These are phyloP conservation scores for Acleris holmiana DNA, from an alignment of 2,888 invertebrate species.

Conservation along the genomic window DNA sequence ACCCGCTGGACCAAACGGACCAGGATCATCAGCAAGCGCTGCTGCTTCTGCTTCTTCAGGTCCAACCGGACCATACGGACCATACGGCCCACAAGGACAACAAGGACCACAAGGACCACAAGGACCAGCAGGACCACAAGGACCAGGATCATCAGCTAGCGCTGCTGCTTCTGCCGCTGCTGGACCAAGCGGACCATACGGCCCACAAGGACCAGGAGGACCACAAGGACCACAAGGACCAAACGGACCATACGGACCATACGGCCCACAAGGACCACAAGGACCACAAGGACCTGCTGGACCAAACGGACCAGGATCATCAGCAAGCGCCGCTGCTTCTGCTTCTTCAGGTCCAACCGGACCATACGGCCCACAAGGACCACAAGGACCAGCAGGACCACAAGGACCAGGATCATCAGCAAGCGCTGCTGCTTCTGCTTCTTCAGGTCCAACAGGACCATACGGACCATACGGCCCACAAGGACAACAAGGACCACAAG, in stretches of 20 bases:
- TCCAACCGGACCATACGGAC: conserved; percentile 1
- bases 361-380: conserved; percentile 13
- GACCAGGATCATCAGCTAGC: too few species aligned
- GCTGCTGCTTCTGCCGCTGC: too few species aligned
- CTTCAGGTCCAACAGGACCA: conserved; percentile 1
- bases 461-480: neutral
- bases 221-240: conserved; percentile 9
- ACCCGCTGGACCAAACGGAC: conserved; percentile 2
- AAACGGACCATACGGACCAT: conserved; percentile 30
- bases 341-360: conserved; percentile 6
- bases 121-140: too few species aligned
- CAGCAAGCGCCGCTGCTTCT: conserved; percentile 7
- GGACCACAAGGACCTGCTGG: conserved; percentile 5
- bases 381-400: neutral
- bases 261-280: conserved; percentile 7
- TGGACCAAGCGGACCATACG: conserved; percentile 19
- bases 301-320: conserved; percentile 15
- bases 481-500: conserved; percentile 7
- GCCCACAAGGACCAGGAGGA: conserved; percentile 21
- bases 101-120: conserved; percentile 19
- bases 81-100: conserved; percentile 1
- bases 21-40: conserved; percentile 26
- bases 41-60: conserved; percentile 35
- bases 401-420: conserved; percentile 2
- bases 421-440: neutral